phyloP scores from a whole-genome alignment of 2,113 vertebrate species.

The Albula glossodonta region DNA sequence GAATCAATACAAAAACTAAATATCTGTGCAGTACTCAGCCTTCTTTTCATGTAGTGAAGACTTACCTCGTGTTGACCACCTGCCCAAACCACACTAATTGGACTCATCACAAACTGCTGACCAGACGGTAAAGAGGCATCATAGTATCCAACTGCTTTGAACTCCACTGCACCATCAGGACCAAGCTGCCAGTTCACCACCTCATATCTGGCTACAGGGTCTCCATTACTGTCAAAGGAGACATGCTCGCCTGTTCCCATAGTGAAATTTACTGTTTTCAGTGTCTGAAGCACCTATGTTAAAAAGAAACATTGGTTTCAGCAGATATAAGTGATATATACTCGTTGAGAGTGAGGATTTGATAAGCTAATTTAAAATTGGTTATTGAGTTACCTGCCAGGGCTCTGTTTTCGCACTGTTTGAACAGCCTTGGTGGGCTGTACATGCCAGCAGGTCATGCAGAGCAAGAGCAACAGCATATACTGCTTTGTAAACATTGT shows the following conservation, averaged over 20 bases:
- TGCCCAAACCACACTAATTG: constrained; percentile 22
- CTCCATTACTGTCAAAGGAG: constrained; percentile 18
- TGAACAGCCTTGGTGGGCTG: constrained; percentile 14
- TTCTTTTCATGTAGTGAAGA: background rate
- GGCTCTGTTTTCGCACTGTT: constrained; percentile 38
- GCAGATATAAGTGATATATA: background rate
- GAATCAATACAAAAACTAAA: background rate
- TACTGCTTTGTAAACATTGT: constrained; percentile 73
- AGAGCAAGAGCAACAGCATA: constrained; percentile 67
- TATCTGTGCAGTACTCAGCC: background rate
- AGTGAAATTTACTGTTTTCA: constrained; percentile 65
- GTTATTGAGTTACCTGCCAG: constrained; percentile 39
- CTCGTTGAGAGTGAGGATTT: background rate
- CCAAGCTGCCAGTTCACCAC: constrained; percentile 23
- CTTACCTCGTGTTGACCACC: constrained; percentile 11
- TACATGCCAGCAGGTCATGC: constrained; percentile 58
- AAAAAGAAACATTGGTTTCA: background rate
- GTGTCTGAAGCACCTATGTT: constrained; percentile 55
- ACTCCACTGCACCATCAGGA: constrained; percentile 12
- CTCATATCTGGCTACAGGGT: constrained; percentile 6
- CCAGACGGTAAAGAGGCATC: constrained; percentile 22
- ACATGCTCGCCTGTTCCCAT: constrained; percentile 48
- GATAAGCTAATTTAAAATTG: background rate
- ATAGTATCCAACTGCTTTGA: constrained; percentile 19
- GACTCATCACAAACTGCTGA: constrained; percentile 22